Conservation (phyloP, 2,113 vertebrate species). For the Hymenochirus boettgeri region DNA sequence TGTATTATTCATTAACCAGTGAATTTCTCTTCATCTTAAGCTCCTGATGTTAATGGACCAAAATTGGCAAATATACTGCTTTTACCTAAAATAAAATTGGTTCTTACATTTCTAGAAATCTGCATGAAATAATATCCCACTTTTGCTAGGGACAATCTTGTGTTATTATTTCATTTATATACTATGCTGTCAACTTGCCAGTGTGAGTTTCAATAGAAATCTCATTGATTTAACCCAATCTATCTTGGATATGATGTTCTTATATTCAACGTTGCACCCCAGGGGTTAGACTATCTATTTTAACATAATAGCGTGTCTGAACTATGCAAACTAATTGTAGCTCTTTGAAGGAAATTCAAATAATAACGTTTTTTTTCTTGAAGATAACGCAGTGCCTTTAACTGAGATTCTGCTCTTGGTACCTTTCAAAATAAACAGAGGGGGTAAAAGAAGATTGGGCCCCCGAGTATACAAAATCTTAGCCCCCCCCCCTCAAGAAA, state of each 20-base stretch:
- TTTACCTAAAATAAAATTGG: slow-evolving; percentile 40
- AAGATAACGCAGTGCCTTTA: slow-evolving; percentile 1
- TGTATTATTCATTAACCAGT: slow-evolving; percentile 33
- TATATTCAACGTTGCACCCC: slow-evolving; percentile 8
- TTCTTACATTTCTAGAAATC: slow-evolving; percentile 45
- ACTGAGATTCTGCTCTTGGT: not conserved
- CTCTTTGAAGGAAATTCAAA: slow-evolving; percentile 30
- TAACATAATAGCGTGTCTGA: slow-evolving; percentile 50
- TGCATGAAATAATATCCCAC: slow-evolving; percentile 47
- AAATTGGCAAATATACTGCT: slow-evolving; percentile 44
- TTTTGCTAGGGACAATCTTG: slow-evolving; percentile 53
- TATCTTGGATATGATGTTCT: not conserved
- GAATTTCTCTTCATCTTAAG: slow-evolving; percentile 33
- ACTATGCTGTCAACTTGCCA: slow-evolving; percentile 56
- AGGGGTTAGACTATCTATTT: slow-evolving; percentile 28
- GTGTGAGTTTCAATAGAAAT: slow-evolving; percentile 50
- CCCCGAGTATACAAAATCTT: too few relatives aligned
- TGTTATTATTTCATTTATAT: slow-evolving; percentile 59
- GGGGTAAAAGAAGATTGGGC: too few relatives aligned
- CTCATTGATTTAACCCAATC: slow-evolving; percentile 50
- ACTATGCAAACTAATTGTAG: slow-evolving; percentile 41
- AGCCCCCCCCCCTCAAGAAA: too few relatives aligned
- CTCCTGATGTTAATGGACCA: slow-evolving; percentile 41
- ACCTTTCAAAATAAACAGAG: slow-evolving; percentile 20
- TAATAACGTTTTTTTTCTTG: slow-evolving; percentile 21